Percentiles rank a stretch among this genome's conserved stretches.
Conservation (phyloP, 2,797 vertebrate genomes). For the Pseudochirops corinnae region DNA sequence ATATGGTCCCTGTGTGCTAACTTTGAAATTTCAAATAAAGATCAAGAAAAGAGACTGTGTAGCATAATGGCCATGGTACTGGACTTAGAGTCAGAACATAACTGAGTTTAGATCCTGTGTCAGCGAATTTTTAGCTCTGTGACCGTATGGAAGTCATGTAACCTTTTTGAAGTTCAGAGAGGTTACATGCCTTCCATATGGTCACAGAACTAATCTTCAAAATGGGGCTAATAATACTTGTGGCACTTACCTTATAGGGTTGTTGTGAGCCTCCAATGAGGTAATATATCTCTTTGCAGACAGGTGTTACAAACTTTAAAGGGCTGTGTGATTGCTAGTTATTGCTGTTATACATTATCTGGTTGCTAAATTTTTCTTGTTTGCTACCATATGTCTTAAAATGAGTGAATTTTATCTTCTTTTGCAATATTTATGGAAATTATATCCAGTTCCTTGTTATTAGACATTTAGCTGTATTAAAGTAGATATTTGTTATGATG, state of each 20-base stretch:
- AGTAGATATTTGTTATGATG: slow-evolving; percentile 45
- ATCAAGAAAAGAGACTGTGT: background rate
- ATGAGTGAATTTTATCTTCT: slow-evolving; percentile 40
- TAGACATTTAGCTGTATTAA: slow-evolving; percentile 51
- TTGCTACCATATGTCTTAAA: slow-evolving; percentile 55
- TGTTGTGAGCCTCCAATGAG: background rate
- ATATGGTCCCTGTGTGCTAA: background rate
- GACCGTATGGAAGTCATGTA: background rate
- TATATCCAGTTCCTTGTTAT: slow-evolving; percentile 56
- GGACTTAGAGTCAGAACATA: background rate
- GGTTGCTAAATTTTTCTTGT: slow-evolving; percentile 34
- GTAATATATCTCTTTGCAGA: background rate
- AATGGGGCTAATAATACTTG: background rate
- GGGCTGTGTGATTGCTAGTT: slow-evolving; percentile 52
- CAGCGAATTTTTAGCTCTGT: background rate
- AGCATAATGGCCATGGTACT: background rate
- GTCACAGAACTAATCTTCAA: background rate
- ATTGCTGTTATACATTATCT: background rate
- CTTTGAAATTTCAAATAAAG: background rate
- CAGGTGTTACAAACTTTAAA: slow-evolving; percentile 46
- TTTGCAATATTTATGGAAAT: slow-evolving; percentile 34
- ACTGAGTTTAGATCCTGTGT: background rate
- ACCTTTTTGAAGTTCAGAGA: background rate
- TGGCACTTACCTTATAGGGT: background rate
- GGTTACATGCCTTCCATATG: background rate